phyloP scores from a whole-genome alignment of 1,140 invertebrate genomes.

The Bombus confusus region DNA sequence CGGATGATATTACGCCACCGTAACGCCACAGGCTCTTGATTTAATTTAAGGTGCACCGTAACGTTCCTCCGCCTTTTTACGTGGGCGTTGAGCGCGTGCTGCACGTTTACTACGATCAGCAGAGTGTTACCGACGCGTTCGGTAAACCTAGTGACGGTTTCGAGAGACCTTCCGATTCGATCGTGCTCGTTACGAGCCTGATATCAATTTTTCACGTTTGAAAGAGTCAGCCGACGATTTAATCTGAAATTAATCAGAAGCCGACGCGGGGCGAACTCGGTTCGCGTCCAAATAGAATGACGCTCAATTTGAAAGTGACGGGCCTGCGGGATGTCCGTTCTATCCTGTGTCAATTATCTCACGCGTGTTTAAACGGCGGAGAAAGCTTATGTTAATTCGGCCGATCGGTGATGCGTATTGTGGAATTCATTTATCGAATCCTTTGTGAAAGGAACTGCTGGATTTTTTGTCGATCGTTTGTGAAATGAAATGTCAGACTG shows the following conservation, averaged over 20 bases:
- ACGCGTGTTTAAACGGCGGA: slow-evolving; percentile 13
- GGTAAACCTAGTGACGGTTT: slow-evolving; percentile 41
- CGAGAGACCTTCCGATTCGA: slow-evolving; percentile 20
- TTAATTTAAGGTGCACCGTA: slow-evolving; percentile 67
- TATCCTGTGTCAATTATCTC: slow-evolving; percentile 19
- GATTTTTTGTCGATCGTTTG: not conserved
- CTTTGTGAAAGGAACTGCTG: not conserved
- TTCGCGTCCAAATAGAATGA: slow-evolving; percentile 21
- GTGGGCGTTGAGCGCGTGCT: slow-evolving; percentile 65
- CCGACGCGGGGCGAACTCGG: not conserved
- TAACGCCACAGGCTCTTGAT: slow-evolving; percentile 53
- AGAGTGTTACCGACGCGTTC: slow-evolving; percentile 30
- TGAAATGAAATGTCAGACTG: not conserved
- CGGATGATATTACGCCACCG: slow-evolving; percentile 62
- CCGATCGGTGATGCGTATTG: not conserved
- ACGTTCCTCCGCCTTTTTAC: slow-evolving; percentile 61
- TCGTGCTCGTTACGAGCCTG: not conserved
- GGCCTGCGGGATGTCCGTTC: not conserved
- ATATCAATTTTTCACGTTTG: slow-evolving; percentile 4
- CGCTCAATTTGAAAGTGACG: slow-evolving; percentile 24
- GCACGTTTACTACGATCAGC: slow-evolving; percentile 39
- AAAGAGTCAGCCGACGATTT: slow-evolving; percentile 4
- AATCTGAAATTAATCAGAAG: slow-evolving; percentile 53
- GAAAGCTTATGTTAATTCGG: slow-evolving; percentile 18
- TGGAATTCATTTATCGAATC: slow-evolving; percentile 7